Percentiles rank a stretch among this genome's conserved stretches.
These are phyloP conservation scores for Xanthorhoe designata DNA, from an alignment of 2,888 invertebrate species.

Conservation along the genomic window DNA sequence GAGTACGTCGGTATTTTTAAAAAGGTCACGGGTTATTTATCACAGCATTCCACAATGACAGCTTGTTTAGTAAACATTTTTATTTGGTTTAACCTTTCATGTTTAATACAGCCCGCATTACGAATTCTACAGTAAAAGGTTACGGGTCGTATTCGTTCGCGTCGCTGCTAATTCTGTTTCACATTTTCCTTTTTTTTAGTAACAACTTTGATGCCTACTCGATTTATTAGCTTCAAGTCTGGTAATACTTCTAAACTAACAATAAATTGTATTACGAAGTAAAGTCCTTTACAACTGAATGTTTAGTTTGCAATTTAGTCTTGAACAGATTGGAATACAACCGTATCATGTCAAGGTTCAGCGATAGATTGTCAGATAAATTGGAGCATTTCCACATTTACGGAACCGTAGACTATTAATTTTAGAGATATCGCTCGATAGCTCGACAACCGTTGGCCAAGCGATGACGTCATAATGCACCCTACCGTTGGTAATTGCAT, in stretches of 20 bases:
- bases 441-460: constrained; percentile 40
- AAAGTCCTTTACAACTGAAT: neutral
- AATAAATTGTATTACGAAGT: too few relatives aligned
- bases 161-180: neutral
- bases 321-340: neutral
- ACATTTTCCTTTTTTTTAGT: neutral
- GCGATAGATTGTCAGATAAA: constrained; percentile 18
- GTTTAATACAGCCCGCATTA: neutral
- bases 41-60: constrained; percentile 9
- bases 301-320: neutral
- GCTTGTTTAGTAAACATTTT: neutral
- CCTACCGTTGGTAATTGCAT: constrained; percentile 13
- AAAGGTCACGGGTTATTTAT: constrained; percentile 21
- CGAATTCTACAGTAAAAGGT: neutral
- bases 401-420: constrained; percentile 64
- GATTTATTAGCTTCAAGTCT: too few relatives aligned
- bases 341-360: constrained; percentile 18
- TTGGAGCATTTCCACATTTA: constrained; percentile 54
- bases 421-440: constrained; percentile 57
- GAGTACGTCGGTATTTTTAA: constrained; percentile 15
- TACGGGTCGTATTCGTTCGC: neutral
- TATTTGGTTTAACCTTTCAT: neutral
- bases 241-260: too few relatives aligned
- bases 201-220: too few relatives aligned
- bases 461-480: constrained; percentile 29